Base-by-base conservation (phyloP, 2,797 vertebrate genomes). In the Hoplostethus atlanticus region DNA sequence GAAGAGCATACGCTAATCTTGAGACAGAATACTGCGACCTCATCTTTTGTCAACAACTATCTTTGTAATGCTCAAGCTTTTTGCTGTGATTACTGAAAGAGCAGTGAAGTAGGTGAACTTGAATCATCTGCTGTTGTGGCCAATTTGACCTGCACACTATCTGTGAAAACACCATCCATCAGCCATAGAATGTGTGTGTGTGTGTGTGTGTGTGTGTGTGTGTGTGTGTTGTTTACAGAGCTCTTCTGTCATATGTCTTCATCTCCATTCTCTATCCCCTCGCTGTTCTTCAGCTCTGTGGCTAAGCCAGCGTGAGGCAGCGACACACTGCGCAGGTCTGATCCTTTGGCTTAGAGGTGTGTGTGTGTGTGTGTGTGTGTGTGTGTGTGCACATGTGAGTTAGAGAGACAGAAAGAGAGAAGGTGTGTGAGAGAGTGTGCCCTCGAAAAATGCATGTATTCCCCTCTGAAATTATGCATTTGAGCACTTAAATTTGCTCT, bases 251-350 rank as follows among this genome's bases (percentile, higher is more conserved):
- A 77, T 82, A 85, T 73, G 84, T 90, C 88, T 92, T 89, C 89
- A 88, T 90, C 87, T 87, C 66, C 46, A 65, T 72, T 83, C 86
- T 90, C 77, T 87, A 90, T 91, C 89, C 88, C 82, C 72, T 84
- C 80, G 76, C 80, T 88, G 85, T 92, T 91, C 84, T 84, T 68
- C 73, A 76, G 85, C 87, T 89, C 86, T 83, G 86, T 85, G 87
- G 84, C 84, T 92, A 90, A 91, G 88, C 87, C 90, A 88, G 90
- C 89, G 54, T 89, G 92, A 89, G 86, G 83, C 81, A 73, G 64
- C 84, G 70, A 84, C 87, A 86, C 88, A 84, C 80, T 82, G 82
- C 76, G 83, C 81, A 87, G 84, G 88, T 91, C 85, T 88, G 86
- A 91, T 90, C 84, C 83, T 66, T 77, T 68, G 83, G 88, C 83